Evolutionary conservation across 2,113 vertebrate species (phyloP), one percentile per base, ranked within the genome.

Genomic region (Scytalopus superciliaris): DNA sequence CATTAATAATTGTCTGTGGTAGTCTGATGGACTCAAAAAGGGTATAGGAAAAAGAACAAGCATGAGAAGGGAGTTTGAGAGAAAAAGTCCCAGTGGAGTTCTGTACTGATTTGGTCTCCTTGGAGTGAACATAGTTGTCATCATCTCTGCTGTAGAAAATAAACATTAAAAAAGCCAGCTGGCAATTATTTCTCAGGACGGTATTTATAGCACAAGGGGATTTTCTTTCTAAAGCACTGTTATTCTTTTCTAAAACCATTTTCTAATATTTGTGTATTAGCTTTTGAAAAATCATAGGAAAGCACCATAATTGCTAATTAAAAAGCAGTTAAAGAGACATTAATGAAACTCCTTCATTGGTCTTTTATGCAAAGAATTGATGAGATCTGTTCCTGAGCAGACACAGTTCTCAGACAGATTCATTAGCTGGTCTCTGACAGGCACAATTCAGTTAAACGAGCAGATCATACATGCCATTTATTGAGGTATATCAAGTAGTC

Each of bases 141-240:
- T 79, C 78, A 11, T 88, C 57, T 84, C 52, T 80, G 27, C 50
- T 87, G 73, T 75, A 87, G 50, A 90, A 96, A 96, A 93, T 33
- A 94, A 84, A 70, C 60, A 91, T 59, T 96, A 78, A 81, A 89
- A 90, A 93, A 94, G 5, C 63, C 86, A 95, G 56, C 74, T 97
- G 85, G 60, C 67, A 75, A 44, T 94, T 55, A 47, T 74, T 85
- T 53, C 19, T 52, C 52, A 86, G 87, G 63, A 89, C 76, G n/a
- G 49, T 91, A 95, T 96, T 94, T 94, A 83, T 85, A 92, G 62
- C 60, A 75, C 44, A 96, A 90, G 45, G 39, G 31, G 39, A 76
- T 87, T 95, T 87, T 91, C 24, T 96, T 92, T 95, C 45, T 67
- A 49, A 96, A 96, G 15, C 73, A 69, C 23, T 49, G 19, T 64